phyloP scores from a whole-genome alignment of 2,888 invertebrate species.

The Crossocerus cetratus region DNA sequence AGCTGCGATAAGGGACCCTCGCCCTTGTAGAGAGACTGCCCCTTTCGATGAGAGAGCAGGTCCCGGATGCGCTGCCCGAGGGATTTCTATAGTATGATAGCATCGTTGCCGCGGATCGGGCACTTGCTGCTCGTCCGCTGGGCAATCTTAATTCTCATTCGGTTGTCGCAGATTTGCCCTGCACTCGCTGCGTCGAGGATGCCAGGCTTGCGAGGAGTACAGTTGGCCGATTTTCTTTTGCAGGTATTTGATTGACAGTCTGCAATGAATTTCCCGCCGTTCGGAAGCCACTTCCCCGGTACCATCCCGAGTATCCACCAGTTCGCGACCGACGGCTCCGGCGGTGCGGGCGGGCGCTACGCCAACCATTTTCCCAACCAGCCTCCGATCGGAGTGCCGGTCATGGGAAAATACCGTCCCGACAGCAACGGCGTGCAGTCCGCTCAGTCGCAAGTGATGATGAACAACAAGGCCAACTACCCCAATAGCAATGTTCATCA shows the following conservation, averaged over 20 bases:
- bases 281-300: conserved; percentile 88
- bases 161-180: too few species aligned
- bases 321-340: conserved; percentile 84
- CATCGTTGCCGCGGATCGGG: too few species aligned
- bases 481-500: conserved; percentile 75
- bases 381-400: conserved; percentile 79
- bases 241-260: conserved; percentile 73
- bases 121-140: too few species aligned
- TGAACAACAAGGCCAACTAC: conserved; percentile 74
- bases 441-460: conserved; percentile 75
- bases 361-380: conserved; percentile 80
- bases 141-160: too few species aligned
- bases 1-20: too few species aligned
- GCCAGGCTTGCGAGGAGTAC: too few species aligned
- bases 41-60: too few species aligned
- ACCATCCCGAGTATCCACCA: conserved; percentile 90
- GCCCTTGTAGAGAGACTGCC: too few species aligned
- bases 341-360: conserved; percentile 73
- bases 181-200: neutral
- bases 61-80: too few species aligned
- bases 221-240: conserved; percentile 21
- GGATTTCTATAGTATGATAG: too few species aligned
- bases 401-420: conserved; percentile 81
- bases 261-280: conserved; percentile 91
- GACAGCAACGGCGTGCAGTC: conserved; percentile 74